Evolutionary conservation across 1,140 invertebrate genomes (phyloP), one percentile per base, ranked within the genome.

Genomic region (Diuraphis noxia): DNA sequence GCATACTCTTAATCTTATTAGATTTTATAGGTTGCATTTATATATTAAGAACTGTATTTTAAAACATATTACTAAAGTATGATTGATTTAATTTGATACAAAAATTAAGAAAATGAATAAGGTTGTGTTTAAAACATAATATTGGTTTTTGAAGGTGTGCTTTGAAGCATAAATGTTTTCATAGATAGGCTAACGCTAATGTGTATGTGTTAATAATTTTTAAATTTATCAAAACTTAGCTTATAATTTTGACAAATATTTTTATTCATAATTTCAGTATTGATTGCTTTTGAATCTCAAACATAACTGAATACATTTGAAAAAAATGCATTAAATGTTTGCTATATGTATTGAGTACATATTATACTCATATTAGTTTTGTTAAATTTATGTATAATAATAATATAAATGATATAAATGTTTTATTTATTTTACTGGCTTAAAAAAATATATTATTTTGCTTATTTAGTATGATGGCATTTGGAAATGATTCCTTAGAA

Each of bases 381-480:
- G 52, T 38, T 88, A 40, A 88, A 9, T 88, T 56, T 25, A 34
- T 72, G 13, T 72, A 72, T n/a, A 5, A 72, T 72, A n/a, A 72
- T n/a, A n/a, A n/a, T n/a, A n/a, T n/a, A n/a, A n/a, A n/a, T n/a
- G n/a, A n/a, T 86, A 49, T 90, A 19, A 90, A 81, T 90, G 43
- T 91, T 49, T 81, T 52, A 46, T 82, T 81, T 91, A n/a, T 81
- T 79, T 52, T 79, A 82, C 46, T 91, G 34, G 89, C 89, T 91
- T 91, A 49, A 81, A 82, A 81, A 49, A 49, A 72, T 72, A 19
- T 72, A 89, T 43, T 91, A 43, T 91, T 89, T 91, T 91, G 89
- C 89, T 91, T 91, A 91, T 91, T 91, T 91, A 91, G 89, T 91
- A 91, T 91, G 89, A 91, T 91, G 89, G 43, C 89, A 91, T 91